Base-by-base conservation (phyloP, 2,888 invertebrate species). In the Leptura quadrifasciata region DNA sequence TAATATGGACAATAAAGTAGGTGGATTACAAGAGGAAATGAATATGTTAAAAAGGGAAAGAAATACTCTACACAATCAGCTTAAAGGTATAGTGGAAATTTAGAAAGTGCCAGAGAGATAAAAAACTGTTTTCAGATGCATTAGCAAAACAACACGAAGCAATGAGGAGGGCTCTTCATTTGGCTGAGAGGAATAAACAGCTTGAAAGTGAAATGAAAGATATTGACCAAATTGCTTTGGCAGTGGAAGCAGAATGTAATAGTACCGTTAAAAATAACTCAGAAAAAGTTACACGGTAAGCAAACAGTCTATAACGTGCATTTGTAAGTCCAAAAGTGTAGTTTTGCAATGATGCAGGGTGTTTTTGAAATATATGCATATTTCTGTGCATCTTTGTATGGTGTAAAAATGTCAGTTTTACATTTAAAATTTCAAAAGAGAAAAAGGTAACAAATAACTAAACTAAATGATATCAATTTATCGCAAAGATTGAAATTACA, bases 161-260 rank as follows among this genome's bases (percentile, higher is more conserved):
- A 4, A 95, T 95, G 95, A 90, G 94, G 60, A 90, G 94, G 80
- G 95, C 95, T 5, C 89, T 95, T 58, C 91, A 91, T 84, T 90
- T 95, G 70, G 94, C 95, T n/a, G 94, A 94, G 80, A 91, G 93
- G 82, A 95, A 95, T 84, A 93, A 93, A 85, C 90, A 90, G 74
- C 87, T 96, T 68, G 93, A 95, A 87, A 92, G 93, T 75, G 94
- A 95, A 87, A 85, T 95, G 79, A 91, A 92, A 79, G 94, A 94
- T 85, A 92, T 95, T 64, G 95, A 95, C 86, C 91, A 92, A 80
- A 91, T 95, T 79, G 95, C 95, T 1, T 88, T 95, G 76, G 92
- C 92, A 79, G 94, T 95, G 12, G 95, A 96, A 89, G 92, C 93
- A 52, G 94, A 95, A 85, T 95, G 95, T 78, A 95, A 95, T 87